These are phyloP conservation scores for Holcopasites calliopsidis DNA, from an alignment of 1,140 invertebrate genomes.

Conservation along the genomic window DNA sequence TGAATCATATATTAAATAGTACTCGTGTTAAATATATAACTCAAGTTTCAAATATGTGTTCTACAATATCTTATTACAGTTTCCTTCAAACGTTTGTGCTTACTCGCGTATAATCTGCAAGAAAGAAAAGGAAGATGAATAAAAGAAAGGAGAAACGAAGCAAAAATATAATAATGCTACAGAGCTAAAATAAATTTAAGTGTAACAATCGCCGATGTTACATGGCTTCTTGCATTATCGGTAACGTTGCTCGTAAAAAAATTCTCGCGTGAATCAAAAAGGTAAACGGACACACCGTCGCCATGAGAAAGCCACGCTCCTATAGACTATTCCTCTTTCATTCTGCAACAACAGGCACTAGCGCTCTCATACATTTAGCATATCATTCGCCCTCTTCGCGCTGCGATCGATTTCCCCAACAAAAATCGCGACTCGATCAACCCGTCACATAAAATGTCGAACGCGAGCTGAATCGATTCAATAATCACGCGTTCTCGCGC, in stretches of 20 bases:
- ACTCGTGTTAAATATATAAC: slow-evolving; percentile 71
- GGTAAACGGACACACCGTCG: background rate
- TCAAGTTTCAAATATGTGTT: slow-evolving; percentile 67
- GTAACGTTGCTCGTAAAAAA: slow-evolving; percentile 16
- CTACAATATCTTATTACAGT: slow-evolving; percentile 61
- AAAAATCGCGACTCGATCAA: background rate
- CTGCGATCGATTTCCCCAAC: background rate
- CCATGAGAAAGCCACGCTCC: background rate
- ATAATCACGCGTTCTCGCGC: background rate
- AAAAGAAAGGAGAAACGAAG: background rate
- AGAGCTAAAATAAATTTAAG: slow-evolving; percentile 60
- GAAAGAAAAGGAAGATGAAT: slow-evolving; percentile 13
- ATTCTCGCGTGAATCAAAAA: slow-evolving; percentile 9
- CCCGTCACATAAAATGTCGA: background rate
- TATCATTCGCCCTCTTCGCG: background rate
- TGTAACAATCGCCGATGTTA: slow-evolving; percentile 40
- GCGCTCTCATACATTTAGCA: background rate
- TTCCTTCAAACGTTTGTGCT: slow-evolving; percentile 55
- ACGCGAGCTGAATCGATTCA: background rate
- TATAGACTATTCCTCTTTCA: background rate
- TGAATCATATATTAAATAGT: slow-evolving; percentile 75
- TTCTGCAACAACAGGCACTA: background rate
- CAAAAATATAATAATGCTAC: slow-evolving; percentile 63
- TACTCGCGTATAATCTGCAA: slow-evolving; percentile 42
- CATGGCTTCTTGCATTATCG: slow-evolving; percentile 3